Evolutionary conservation across 2,888 invertebrate species (phyloP).

Genomic region (Halictus quadricinctus): DNA sequence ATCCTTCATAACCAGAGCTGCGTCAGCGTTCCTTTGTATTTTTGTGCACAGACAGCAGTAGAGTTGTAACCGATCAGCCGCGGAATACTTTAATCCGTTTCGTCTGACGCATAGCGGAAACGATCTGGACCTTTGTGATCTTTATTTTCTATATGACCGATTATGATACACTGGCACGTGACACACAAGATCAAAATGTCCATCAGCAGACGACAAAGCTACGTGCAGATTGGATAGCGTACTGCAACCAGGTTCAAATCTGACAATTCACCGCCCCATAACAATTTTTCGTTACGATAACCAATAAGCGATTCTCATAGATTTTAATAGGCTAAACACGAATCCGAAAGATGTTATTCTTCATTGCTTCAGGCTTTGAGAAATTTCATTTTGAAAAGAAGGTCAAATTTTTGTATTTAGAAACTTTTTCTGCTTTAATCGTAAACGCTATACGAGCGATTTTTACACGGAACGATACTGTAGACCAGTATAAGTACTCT

Average conservation of each 20-base stretch:
- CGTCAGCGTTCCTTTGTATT: conserved; percentile 9
- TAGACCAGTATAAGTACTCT: too few species aligned
- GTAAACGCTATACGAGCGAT: too few species aligned
- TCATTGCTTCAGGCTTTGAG: neutral
- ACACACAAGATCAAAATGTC: conserved; percentile 34
- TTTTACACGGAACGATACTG: too few species aligned
- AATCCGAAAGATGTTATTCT: neutral
- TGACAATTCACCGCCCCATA: neutral
- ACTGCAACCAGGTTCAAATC: neutral
- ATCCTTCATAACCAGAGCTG: conserved; percentile 3
- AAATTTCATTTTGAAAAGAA: neutral
- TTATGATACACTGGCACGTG: neutral
- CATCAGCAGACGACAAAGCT: conserved; percentile 2
- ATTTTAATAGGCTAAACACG: neutral
- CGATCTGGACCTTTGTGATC: neutral
- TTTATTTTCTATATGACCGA: neutral
- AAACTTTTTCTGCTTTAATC: neutral
- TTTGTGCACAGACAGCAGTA: neutral
- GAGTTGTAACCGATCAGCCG: neutral
- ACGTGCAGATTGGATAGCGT: neutral
- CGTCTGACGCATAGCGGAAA: conserved; percentile 20
- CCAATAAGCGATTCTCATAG: too few species aligned
- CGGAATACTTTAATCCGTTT: neutral
- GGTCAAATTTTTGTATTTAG: neutral
- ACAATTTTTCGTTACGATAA: neutral